Evolutionary conservation across 2,888 invertebrate species (phyloP).

Genomic region (Osmoderma eremita): DNA sequence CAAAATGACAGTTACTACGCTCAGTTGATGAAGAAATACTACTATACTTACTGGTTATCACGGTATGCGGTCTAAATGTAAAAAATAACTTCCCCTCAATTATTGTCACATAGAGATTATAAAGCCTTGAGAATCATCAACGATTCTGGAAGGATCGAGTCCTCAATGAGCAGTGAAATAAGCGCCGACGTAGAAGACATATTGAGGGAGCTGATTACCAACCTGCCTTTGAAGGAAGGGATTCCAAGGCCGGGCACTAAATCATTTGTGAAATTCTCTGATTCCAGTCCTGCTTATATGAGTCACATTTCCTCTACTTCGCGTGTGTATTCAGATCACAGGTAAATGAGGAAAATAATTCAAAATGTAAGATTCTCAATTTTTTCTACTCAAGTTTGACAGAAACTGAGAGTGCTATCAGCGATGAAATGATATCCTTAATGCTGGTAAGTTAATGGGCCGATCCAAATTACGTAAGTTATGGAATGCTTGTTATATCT

Average conservation of each 20-base stretch:
- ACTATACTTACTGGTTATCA: conserved; percentile 35
- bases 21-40: conserved; percentile 55
- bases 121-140: conserved; percentile 28
- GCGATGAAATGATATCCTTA: conserved; percentile 11
- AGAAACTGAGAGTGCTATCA: neutral
- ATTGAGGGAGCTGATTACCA: neutral
- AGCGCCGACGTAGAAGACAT: conserved; percentile 15
- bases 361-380: neutral
- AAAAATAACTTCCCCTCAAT: neutral
- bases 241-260: neutral
- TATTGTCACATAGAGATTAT: conserved; percentile 6
- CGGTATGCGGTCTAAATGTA: conserved; percentile 8
- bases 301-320: neutral
- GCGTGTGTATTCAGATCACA: neutral
- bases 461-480: too few species aligned
- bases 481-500: too few species aligned
- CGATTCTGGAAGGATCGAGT: conserved; percentile 13
- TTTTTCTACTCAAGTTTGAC: neutral
- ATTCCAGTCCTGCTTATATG: neutral
- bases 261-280: conserved; percentile 16
- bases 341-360: neutral
- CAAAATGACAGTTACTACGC: conserved; percentile 56
- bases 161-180: neutral
- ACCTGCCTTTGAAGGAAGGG: conserved; percentile 2
- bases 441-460: neutral